These are phyloP conservation scores for Mustela lutreola DNA, from an alignment of 2,113 vertebrate species.

Conservation along the genomic window DNA sequence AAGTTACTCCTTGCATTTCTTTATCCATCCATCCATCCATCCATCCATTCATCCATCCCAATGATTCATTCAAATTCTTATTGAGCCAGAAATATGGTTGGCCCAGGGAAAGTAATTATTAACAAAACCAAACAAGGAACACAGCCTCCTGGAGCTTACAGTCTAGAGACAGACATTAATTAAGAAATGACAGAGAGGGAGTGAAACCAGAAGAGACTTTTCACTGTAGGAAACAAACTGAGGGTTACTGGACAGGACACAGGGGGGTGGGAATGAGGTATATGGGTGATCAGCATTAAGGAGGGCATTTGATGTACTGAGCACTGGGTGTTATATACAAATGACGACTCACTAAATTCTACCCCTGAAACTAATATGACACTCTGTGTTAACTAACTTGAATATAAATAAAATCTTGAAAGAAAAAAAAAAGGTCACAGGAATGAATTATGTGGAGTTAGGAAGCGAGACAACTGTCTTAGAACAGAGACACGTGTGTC, in stretches of 20 bases:
- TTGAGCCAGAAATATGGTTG: neutral
- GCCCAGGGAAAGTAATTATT: neutral
- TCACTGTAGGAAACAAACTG: neutral
- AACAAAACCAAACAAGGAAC: neutral
- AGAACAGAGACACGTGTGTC: neutral
- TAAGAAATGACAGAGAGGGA: neutral
- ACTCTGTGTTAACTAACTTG: neutral
- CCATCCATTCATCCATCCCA: neutral
- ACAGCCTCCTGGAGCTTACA: neutral
- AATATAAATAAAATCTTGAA: neutral
- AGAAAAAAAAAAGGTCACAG: neutral
- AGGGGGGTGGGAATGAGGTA: neutral
- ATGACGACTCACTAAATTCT: neutral
- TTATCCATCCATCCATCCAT: neutral
- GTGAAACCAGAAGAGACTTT: neutral
- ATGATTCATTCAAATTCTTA: constrained; percentile 9
- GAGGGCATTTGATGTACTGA: neutral
- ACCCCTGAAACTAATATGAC: neutral
- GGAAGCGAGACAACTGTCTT: neutral
- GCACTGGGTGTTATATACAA: neutral
- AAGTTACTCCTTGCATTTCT: neutral
- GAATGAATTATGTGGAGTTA: neutral
- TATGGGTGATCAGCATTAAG: neutral
- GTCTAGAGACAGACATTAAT: neutral
- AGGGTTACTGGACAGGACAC: neutral